Base-by-base conservation (phyloP, 2,113 vertebrate genomes). In the Hippocampus comes region DNA sequence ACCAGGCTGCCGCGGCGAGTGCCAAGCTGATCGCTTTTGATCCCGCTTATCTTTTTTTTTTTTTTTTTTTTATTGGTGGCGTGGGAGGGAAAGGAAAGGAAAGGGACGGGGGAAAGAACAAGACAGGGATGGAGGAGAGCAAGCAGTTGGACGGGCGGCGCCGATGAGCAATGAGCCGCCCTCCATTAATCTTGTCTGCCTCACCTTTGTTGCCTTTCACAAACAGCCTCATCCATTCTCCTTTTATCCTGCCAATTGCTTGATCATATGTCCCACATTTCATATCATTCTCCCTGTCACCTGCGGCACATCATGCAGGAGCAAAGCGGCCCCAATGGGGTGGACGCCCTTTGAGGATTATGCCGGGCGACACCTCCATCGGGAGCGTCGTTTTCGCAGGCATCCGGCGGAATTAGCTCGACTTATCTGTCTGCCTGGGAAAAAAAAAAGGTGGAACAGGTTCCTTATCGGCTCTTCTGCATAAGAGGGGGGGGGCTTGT, bases 101-200 rank as follows among this genome's bases (percentile, higher is more conserved):
- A 89, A 73, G 76, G 72, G 67, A 67, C 75, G n/a, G 61, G 61
- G 85, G 72, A 83, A 75, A 71, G 82, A 91, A 82, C 69, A 79
- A 94, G 90, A 91, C 74, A 78, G 87, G 82, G 87, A 91, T 88
- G 83, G 75, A 89, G 79, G 74, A 81, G 68, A 84, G 84, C 85
- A 84, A 88, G 82, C 72, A 80, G 77, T 86, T 73, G 77, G 83
- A 76, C 72, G 89, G 93, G 94, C 94, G 92, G 93, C 94, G 91
- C 94, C 94, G 94, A 96, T 95, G 95, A 97, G 94, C 94, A 95
- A 95, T 95, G 95, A 96, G 93, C 82, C 92, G 92, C 91, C 94
- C 94, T 94, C 95, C 95, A 97, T 97, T 96, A 96, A 98, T 98
- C 96, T 96, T 94, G 95, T 96, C 95, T 94, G 89, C 92, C 94